Evolutionary conservation across 2,888 invertebrate species (phyloP), one percentile per base, ranked within the genome.

Genomic region (Pasiphila rectangulata): DNA sequence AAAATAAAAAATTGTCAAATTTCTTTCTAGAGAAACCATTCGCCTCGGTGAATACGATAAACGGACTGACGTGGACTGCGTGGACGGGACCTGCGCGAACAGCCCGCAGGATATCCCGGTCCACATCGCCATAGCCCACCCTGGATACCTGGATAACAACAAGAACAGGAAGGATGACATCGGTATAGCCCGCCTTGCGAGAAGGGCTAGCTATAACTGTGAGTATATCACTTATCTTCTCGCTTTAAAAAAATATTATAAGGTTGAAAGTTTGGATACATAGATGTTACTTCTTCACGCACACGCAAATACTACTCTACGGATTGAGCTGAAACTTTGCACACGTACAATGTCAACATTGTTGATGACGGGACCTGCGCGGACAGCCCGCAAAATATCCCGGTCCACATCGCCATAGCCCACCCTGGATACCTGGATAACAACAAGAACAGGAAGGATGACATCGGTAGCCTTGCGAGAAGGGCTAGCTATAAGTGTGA

Each of bases 11-110:
- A n/a, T n/a, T n/a, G n/a, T n/a, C n/a, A n/a, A n/a, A n/a, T n/a
- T n/a, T n/a, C n/a, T 32, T 54, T 72, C n/a, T 60, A 91, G 91
- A 46, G 75, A 82, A 52, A 79, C 84, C 25, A 89, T 91, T 1
- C 89, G 93, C 6, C 75, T 94, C 24, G 94, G 94, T 0, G 94
- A 94, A 75, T 92, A 92, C 61, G 91, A 94, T 63, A 90, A 87
- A 0, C 89, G 90, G 56, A 90, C 87, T 1, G 89, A 90, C 23
- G 75, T 87, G 0, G 94, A 94, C 63, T 94, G 94, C 69, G 76
- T 90, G 12, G 67, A 83, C 63, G 57, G 71, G 49, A 44, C 79
- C 3, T 95, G 95, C 62, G 91, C 94, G 0, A 92, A 92, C 34
- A 87, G 90, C 0, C 90, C 92, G 0, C 70, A 93, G 54, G 91